A percentile compares a stretch with the other conserved stretches of the same genome.
These are phyloP conservation scores for Rhopalosiphum maidis DNA, from an alignment of 1,140 invertebrate species.

Conservation along the genomic window DNA sequence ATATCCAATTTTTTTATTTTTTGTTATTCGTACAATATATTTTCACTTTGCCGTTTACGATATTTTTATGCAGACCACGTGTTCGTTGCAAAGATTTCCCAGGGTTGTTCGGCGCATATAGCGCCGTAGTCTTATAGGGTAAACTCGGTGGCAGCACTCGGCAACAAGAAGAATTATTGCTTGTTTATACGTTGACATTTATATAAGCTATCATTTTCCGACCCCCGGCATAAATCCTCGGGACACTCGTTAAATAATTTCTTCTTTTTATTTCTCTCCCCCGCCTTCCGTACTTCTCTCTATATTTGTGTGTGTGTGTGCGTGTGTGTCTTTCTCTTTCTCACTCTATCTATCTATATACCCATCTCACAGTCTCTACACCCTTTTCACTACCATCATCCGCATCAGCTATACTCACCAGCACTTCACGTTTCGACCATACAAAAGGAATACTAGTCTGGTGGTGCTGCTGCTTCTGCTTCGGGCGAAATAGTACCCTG, in stretches of 20 bases:
- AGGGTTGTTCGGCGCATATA: neutral
- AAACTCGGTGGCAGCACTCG: slow-evolving; percentile 26
- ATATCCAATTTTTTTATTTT: neutral
- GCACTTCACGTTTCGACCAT: neutral
- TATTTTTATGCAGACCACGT: slow-evolving; percentile 55
- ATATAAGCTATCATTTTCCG: slow-evolving; percentile 54
- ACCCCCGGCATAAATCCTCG: slow-evolving; percentile 46
- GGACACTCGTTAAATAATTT: slow-evolving; percentile 56
- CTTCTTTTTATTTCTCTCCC: slow-evolving; percentile 30
- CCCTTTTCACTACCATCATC: neutral
- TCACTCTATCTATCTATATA: neutral
- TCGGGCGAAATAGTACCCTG: slow-evolving; percentile 40
- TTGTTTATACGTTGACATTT: slow-evolving; percentile 57
- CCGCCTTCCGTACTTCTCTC: neutral
- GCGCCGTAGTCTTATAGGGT: neutral
- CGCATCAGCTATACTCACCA: neutral
- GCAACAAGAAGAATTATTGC: slow-evolving; percentile 48
- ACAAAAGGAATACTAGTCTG: slow-evolving; percentile 17
- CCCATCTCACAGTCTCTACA: neutral
- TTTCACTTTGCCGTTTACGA: slow-evolving; percentile 55
- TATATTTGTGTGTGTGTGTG: neutral
- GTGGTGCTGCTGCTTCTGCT: neutral
- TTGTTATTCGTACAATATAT: neutral
- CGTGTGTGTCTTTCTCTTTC: neutral
- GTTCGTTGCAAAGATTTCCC: slow-evolving; percentile 45